phyloP scores from a whole-genome alignment of 2,888 invertebrate species.

The Leptothorax acervorum region DNA sequence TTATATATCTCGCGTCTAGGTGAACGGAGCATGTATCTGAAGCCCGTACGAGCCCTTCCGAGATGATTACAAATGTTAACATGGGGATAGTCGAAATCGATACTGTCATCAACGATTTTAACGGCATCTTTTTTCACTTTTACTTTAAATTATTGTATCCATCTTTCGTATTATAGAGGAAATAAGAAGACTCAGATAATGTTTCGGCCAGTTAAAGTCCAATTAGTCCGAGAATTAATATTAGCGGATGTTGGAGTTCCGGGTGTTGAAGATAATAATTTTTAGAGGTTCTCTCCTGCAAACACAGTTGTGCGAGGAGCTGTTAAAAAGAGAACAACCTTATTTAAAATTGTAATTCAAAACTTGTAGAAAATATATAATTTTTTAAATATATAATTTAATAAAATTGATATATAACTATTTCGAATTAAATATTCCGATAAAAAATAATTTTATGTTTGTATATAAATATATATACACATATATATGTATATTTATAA shows the following conservation, averaged over 20 bases:
- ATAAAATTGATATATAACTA: neutral
- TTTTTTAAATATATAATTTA: neutral
- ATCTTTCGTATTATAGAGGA: neutral
- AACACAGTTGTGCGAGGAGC: neutral
- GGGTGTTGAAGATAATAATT: slow-evolving; percentile 4
- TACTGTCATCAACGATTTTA: neutral
- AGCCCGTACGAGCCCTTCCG: neutral
- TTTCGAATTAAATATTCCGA: neutral
- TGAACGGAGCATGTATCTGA: neutral
- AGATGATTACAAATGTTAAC: neutral
- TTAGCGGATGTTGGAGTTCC: neutral
- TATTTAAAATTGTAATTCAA: neutral
- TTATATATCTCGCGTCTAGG: neutral
- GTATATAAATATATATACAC: neutral
- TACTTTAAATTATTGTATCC: neutral
- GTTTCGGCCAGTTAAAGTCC: neutral
- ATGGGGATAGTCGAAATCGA: neutral
- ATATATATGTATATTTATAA: neutral
- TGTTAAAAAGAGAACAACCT: neutral
- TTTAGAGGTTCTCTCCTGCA: neutral
- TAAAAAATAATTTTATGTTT: neutral
- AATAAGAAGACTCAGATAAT: neutral
- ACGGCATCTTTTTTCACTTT: neutral
- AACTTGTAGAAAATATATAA: neutral
- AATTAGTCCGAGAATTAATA: neutral